Evolutionary conservation across 2,888 invertebrate genomes (phyloP), one percentile per base, ranked within the genome.

Genomic region (Tipula confusa): DNA sequence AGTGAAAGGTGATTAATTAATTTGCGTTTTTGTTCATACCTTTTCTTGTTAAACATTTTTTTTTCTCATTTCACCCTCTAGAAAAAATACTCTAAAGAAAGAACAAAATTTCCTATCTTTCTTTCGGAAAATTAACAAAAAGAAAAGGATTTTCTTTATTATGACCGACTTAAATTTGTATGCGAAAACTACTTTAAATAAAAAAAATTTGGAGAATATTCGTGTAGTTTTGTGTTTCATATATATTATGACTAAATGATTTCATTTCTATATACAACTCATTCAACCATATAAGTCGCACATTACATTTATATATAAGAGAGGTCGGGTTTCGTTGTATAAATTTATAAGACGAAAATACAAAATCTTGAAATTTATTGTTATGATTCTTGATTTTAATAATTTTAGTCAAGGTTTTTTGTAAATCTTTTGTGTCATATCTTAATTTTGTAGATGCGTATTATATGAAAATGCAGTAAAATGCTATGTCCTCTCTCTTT

Each of bases 1-100:
- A 64, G 64, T 24, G 24, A 64, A 64, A 64, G 64, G 64, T 24
- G 64, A 64, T 64, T 64, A 64, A 64, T 64, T 64, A 64, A 64
- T 64, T 64, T 43, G 43, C 43, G 43, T 43, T 43, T 43, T 43
- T 4, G 5, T 43, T 43, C 2, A 15, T 43, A 33, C 33, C 6
- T 43, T 43, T 9, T 43, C 5, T 43, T 43, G 4, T 43, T 43
- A 43, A 64, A 64, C 64, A 24, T 7, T 3, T 64, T 64, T n/a
- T n/a, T 43, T 43, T 15, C 24, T 7, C 2, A 11, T 24, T 24
- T 24, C 64, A 64, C 43, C 5, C 3, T 7, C 31, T 3, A 31
- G 3, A 31, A 31, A 31, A 38, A 38, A 0, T 38, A 24, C 24
- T 64, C 0, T 15, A n/a, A 43, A 24, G 24, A 64, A 24, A 64